phyloP scores from a whole-genome alignment of 2,113 vertebrate species.

The Mirza zaza region DNA sequence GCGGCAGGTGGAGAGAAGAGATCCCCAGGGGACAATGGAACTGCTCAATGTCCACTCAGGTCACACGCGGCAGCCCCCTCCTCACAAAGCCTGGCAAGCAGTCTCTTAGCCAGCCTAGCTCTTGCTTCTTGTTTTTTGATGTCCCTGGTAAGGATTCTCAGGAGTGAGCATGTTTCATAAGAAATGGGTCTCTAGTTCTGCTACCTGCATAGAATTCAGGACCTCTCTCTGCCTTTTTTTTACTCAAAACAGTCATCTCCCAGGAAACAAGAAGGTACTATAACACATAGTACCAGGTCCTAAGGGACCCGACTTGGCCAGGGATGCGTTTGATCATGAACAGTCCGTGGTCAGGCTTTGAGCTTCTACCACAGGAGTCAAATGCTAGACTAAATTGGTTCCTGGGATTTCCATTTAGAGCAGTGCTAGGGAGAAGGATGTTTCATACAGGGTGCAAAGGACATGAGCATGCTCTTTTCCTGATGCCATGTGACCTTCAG shows the following conservation, averaged over 20 bases:
- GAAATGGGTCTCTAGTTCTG: not conserved
- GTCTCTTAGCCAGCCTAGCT: not conserved
- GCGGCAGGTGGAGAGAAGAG: not conserved
- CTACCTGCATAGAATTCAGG: not conserved
- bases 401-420: not conserved
- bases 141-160: not conserved
- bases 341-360: not conserved
- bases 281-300: too few species aligned
- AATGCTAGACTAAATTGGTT: not conserved
- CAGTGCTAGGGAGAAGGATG: not conserved
- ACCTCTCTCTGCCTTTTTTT: not conserved
- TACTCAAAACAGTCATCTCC: not conserved
- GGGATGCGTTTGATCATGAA: not conserved
- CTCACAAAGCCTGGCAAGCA: not conserved
- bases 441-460: not conserved
- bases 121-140: not conserved
- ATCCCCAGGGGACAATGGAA: not conserved
- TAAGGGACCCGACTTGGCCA: not conserved
- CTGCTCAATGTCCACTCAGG: not conserved
- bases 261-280: not conserved
- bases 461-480: not conserved
- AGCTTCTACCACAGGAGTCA: not conserved
- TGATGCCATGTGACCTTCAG: not conserved
- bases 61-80: not conserved
- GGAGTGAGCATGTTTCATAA: not conserved